Evolutionary conservation across 2,888 invertebrate species (phyloP).

Genomic region (Seira sanloemensis): DNA sequence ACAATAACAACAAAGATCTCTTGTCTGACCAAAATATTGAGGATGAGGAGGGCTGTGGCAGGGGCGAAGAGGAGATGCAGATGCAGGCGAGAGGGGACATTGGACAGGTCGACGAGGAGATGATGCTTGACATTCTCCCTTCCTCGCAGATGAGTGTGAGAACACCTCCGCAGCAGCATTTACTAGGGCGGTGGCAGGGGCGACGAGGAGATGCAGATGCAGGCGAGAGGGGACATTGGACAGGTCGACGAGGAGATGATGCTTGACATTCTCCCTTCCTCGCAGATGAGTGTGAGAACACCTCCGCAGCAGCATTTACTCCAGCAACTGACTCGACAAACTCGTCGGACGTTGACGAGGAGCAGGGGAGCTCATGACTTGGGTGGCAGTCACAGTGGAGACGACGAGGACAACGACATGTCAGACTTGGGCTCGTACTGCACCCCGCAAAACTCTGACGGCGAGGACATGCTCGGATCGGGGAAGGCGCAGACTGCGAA

Average conservation of each 20-base stretch:
- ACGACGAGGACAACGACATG: constrained; percentile 69
- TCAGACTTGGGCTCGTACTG: constrained; percentile 70
- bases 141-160: constrained; percentile 14
- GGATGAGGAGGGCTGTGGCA: constrained; percentile 20
- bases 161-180: constrained; percentile 34
- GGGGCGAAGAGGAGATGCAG: constrained; percentile 15
- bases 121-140: constrained; percentile 34
- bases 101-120: constrained; percentile 31
- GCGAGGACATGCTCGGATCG: constrained; percentile 51
- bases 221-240: constrained; percentile 2
- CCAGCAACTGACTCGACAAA: constrained; percentile 27
- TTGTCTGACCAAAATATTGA: constrained; percentile 10
- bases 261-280: constrained; percentile 33
- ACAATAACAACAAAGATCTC: constrained; percentile 51
- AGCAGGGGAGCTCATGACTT: constrained; percentile 42
- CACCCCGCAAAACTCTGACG: constrained; percentile 64
- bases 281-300: constrained; percentile 7
- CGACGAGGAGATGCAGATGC: not conserved
- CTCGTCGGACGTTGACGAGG: not conserved
- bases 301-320: constrained; percentile 39
- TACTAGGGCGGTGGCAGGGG: constrained; percentile 11
- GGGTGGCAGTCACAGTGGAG: constrained; percentile 57
- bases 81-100: constrained; percentile 18
- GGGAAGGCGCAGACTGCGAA: not conserved
- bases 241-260: constrained; percentile 34